These are phyloP conservation scores for Butorides virescens DNA, from an alignment of 2,113 vertebrate genomes.

Conservation along the genomic window DNA sequence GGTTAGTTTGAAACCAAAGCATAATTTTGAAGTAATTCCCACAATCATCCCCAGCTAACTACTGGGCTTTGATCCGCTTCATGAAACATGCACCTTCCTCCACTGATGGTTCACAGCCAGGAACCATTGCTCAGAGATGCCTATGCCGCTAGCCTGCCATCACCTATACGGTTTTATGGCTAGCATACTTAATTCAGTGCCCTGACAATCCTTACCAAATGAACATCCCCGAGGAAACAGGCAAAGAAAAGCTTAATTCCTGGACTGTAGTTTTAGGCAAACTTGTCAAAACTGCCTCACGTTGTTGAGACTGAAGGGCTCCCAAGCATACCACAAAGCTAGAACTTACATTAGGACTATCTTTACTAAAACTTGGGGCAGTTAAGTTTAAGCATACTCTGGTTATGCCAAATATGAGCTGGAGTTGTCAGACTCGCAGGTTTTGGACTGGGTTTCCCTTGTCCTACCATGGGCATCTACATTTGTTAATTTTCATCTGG, in stretches of 20 bases:
- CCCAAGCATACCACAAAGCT: neutral
- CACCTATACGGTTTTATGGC: neutral
- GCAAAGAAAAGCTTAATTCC: neutral
- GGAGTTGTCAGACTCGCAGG: neutral
- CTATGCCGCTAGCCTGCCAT: neutral
- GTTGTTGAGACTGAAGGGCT: fast-evolving
- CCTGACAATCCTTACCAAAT: neutral
- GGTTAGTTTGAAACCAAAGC: neutral
- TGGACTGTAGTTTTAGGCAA: neutral
- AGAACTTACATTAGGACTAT: fast-evolving
- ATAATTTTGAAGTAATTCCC: neutral
- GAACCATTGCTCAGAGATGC: neutral
- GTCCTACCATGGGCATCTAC: fast-evolving
- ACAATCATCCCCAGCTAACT: neutral
- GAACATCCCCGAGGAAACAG: neutral
- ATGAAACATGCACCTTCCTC: neutral
- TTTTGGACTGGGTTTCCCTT: neutral
- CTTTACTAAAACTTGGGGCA: neutral
- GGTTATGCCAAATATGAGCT: neutral
- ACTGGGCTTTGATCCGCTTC: neutral
- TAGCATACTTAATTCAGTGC: neutral
- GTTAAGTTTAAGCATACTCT: neutral
- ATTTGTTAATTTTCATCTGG: neutral
- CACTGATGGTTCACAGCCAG: neutral
- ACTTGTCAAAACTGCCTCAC: neutral